phyloP scores from a whole-genome alignment of 2,797 vertebrate genomes.

The Potorous gilbertii region DNA sequence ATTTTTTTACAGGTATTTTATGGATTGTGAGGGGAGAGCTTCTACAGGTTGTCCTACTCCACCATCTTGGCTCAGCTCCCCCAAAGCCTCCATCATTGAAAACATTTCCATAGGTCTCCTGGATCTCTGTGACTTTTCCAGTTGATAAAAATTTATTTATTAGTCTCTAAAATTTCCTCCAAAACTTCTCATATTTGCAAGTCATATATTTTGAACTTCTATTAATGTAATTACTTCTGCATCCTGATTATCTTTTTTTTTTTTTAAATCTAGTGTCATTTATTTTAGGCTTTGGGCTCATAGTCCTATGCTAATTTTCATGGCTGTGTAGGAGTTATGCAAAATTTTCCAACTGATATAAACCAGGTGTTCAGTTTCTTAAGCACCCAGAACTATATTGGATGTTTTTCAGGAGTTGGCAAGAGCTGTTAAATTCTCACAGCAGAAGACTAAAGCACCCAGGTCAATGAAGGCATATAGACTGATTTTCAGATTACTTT shows the following conservation, averaged over 20 bases:
- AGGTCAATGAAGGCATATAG: slow-evolving; percentile 3
- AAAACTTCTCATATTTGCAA: slow-evolving; percentile 36
- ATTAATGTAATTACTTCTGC: slow-evolving; percentile 13
- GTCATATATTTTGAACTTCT: slow-evolving; percentile 21
- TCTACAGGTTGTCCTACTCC: too few relatives aligned
- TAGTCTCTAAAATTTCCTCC: background rate
- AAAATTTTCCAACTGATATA: slow-evolving; percentile 44
- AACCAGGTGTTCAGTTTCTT: slow-evolving; percentile 51
- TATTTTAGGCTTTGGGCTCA: slow-evolving; percentile 6
- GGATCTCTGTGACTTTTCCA: background rate
- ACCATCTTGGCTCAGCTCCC: too few relatives aligned
- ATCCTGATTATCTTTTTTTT: background rate
- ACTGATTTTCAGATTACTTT: background rate
- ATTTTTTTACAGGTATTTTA: too few relatives aligned
- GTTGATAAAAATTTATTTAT: slow-evolving; percentile 6
- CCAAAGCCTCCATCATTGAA: background rate
- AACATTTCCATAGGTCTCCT: background rate
- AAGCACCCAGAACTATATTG: slow-evolving; percentile 6
- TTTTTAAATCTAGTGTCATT: slow-evolving; percentile 43
- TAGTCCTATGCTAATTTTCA: slow-evolving; percentile 35
- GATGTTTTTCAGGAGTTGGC: slow-evolving; percentile 35
- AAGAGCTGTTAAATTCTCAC: background rate
- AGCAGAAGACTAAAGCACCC: slow-evolving; percentile 16
- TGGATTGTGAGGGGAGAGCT: too few relatives aligned
- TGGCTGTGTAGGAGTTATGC: slow-evolving; percentile 31